These are phyloP conservation scores for Carpatolechia fugitivella DNA, from an alignment of 2,888 invertebrate genomes.

Conservation along the genomic window DNA sequence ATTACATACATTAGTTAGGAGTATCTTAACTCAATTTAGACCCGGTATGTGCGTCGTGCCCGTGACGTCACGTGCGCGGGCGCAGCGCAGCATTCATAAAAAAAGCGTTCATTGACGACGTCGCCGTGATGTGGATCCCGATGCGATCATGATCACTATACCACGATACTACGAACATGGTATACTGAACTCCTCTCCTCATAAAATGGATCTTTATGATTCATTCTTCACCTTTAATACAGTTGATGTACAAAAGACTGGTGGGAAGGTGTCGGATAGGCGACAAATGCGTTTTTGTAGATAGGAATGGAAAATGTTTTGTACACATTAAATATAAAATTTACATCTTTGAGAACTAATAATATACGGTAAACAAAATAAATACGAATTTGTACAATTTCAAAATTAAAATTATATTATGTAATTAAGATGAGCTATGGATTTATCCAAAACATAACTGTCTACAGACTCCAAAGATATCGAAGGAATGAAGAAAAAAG, in stretches of 20 bases:
- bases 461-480: too few species aligned
- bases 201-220: slow-evolving; percentile 14
- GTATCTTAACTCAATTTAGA: neutral
- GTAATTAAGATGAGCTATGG: too few species aligned
- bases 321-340: too few species aligned
- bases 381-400: too few species aligned
- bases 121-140: slow-evolving; percentile 22
- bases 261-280: neutral
- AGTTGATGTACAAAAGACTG: slow-evolving; percentile 5
- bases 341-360: too few species aligned
- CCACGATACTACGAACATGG: neutral
- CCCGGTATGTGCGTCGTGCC: slow-evolving; percentile 20
- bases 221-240: slow-evolving; percentile 9
- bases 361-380: too few species aligned
- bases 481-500: too few species aligned
- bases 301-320: neutral
- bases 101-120: slow-evolving; percentile 27
- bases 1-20: too few species aligned
- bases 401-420: too few species aligned
- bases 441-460: too few species aligned
- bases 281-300: neutral
- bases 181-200: neutral
- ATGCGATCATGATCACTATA: slow-evolving; percentile 16
- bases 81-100: slow-evolving; percentile 24
- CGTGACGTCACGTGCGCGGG: slow-evolving; percentile 26